Percentiles rank a stretch among this genome's conserved stretches.
Evolutionary conservation across 2,113 vertebrate genomes (phyloP).

Genomic region (Chroicocephalus ridibundus): DNA sequence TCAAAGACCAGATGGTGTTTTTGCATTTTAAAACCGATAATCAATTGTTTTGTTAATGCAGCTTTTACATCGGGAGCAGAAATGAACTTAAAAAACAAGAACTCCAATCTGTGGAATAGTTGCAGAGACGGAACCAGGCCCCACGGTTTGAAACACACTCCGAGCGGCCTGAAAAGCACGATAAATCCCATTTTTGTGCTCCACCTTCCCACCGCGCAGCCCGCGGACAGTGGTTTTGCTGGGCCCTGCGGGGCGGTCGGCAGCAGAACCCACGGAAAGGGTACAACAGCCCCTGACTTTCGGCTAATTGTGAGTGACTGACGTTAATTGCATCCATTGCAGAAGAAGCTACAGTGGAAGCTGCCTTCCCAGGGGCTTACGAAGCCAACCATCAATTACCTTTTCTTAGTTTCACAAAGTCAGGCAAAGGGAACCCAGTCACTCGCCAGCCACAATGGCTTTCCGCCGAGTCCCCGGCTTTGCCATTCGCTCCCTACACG

Average conservation of each 20-base stretch:
- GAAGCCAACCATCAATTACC: not conserved
- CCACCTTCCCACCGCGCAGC: accelerated
- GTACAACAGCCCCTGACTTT: accelerated
- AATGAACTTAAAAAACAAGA: conserved; percentile 52
- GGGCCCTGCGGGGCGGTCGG: not conserved
- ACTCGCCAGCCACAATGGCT: accelerated
- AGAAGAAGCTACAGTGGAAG: accelerated
- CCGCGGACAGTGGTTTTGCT: accelerated
- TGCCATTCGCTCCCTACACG: accelerated
- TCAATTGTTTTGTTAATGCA: conserved; percentile 77
- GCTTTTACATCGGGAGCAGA: conserved; percentile 64
- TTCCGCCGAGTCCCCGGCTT: not conserved
- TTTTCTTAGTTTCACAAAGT: not conserved
- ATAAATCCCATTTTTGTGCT: not conserved
- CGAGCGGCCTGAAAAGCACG: not conserved
- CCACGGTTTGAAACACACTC: not conserved
- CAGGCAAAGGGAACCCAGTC: not conserved
- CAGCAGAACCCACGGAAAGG: not conserved
- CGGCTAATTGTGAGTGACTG: too few species aligned
- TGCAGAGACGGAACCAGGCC: conserved; percentile 10
- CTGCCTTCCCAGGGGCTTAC: accelerated
- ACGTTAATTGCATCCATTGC: accelerated
- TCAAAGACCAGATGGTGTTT: conserved; percentile 75
- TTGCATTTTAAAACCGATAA: conserved; percentile 77
- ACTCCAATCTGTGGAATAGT: conserved; percentile 41